Conservation (phyloP, 2,888 invertebrate genomes). For the Scaeva pyrastri region DNA sequence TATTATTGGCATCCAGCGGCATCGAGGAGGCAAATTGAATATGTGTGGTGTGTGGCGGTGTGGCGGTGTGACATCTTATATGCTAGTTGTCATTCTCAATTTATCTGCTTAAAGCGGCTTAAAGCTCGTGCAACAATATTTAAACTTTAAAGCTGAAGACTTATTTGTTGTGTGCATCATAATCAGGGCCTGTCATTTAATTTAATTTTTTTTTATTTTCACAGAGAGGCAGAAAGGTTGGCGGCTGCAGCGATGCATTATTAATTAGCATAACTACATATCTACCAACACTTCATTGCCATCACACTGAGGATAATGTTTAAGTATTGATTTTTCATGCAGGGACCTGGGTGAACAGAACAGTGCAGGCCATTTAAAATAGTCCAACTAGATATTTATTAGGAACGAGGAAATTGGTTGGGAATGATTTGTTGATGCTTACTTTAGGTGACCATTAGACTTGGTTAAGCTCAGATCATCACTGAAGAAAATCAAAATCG, state of each 20-base stretch:
- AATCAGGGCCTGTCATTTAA: constrained; percentile 10
- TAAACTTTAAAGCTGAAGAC: constrained; percentile 43
- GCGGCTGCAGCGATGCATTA: constrained; percentile 49
- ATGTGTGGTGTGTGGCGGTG: constrained; percentile 53
- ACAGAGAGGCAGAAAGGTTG: neutral
- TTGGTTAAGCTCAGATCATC: no score
- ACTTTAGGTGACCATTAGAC: no score
- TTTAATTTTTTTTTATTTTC: neutral
- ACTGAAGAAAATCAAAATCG: no score
- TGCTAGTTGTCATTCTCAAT: constrained; percentile 68
- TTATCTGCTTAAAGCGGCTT: constrained; percentile 66
- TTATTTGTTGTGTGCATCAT: constrained; percentile 39
- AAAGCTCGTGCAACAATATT: constrained; percentile 47
- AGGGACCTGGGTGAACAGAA: neutral
- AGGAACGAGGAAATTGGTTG: no score
- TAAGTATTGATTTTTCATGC: constrained; percentile 60
- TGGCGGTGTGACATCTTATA: constrained; percentile 59
- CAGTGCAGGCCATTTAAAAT: neutral
- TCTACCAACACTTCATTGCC: constrained; percentile 48
- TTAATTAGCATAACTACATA: constrained; percentile 53
- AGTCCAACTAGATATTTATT: neutral
- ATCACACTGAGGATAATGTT: constrained; percentile 27
- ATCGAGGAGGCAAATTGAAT: constrained; percentile 72
- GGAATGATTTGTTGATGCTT: no score
- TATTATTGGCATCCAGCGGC: constrained; percentile 66